Evolutionary conservation across 1,140 invertebrate genomes (phyloP), one percentile per base, ranked within the genome.

Genomic region (Lucilia sericata): DNA sequence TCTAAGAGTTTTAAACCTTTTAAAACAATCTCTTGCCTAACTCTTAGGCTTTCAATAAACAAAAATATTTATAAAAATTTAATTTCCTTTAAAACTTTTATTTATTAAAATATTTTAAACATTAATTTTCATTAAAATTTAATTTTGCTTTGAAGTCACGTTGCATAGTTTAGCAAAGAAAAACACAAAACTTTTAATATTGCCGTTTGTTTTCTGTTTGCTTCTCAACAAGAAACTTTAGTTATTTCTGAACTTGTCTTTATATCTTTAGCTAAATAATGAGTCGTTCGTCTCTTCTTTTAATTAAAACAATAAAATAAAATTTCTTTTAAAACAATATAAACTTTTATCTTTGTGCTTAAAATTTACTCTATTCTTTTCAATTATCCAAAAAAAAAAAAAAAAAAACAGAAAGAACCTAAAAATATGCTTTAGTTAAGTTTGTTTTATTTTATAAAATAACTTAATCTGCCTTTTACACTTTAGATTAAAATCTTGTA

Each of bases 61-160:
- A 42, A 5, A 42, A 60, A 60, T 14, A 30, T 30, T 30, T 3
- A 1, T 30, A 30, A 30, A 14, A 60, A 60, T 60, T 42, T 42
- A 8, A n/a, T 60, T 60, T 60, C 55, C 14, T n/a, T 60, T 60
- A n/a, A n/a, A 17, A 60, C 14, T 60, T 60, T 60, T 14, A n/a
- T n/a, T 60, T 14, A 60, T 60, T 60, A 60, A n/a, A 7, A 17
- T 17, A 14, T 60, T 60, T n/a, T 17, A 17, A n/a, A 14, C 55
- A 60, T 60, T 60, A 60, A 60, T 60, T 60, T 60, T n/a, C 14
- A 60, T 60, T 60, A 14, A 17, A 3, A 60, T 17, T n/a, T 5
- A n/a, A 60, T 60, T 30, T 60, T 60, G 55, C 55, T 60, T 60
- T 60, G 55, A 60, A 60, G 55, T 60, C 55, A 60, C 55, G 55